Conservation (phyloP, 2,888 invertebrate genomes). For the Athalia circularis region DNA sequence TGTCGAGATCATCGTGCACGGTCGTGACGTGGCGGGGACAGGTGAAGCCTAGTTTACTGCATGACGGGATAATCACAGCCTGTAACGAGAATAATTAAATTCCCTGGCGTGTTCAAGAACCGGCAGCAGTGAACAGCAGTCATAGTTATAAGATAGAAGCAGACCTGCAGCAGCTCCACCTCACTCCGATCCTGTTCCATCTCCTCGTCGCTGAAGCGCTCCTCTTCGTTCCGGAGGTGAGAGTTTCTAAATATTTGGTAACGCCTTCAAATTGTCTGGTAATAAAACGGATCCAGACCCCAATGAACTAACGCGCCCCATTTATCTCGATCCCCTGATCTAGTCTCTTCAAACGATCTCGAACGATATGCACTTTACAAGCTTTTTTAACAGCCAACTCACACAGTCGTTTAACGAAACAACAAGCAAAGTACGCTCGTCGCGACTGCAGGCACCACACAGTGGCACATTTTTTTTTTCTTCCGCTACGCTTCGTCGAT, state of each 20-base stretch:
- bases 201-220: not conserved
- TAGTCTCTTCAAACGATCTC: constrained; percentile 17
- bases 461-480: not conserved
- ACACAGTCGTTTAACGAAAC: constrained; percentile 19
- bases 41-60: constrained; percentile 70
- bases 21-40: constrained; percentile 57
- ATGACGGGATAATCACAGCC: constrained; percentile 70
- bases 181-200: constrained; percentile 43
- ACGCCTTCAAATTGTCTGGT: constrained; percentile 44
- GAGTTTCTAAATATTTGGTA: constrained; percentile 48
- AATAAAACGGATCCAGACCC: constrained; percentile 41
- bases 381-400: constrained; percentile 11
- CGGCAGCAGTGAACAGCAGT: not conserved
- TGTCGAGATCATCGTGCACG: constrained; percentile 22
- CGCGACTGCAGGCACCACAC: not conserved
- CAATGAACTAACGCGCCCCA: not conserved
- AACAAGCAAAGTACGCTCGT: not conserved
- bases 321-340: constrained; percentile 39
- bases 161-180: not conserved
- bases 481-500: too few relatives aligned
- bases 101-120: constrained; percentile 49
- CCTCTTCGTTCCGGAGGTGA: not conserved
- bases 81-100: constrained; percentile 69
- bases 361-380: constrained; percentile 49
- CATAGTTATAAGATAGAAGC: constrained; percentile 24